These are phyloP conservation scores for Falco peregrinus DNA, from an alignment of 2,797 vertebrate species.

Conservation along the genomic window DNA sequence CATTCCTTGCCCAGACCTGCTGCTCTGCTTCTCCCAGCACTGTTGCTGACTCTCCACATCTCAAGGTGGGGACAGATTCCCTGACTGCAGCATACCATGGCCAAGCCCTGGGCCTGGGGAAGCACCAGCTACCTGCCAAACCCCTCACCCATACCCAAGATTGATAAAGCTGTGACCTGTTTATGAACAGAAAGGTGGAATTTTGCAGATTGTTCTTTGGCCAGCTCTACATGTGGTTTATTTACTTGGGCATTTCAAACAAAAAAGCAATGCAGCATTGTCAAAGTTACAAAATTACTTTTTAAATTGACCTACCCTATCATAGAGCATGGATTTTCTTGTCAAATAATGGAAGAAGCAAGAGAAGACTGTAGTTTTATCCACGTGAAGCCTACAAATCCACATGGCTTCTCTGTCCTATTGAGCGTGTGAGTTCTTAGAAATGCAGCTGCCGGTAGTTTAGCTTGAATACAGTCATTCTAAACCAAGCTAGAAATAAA, in stretches of 20 bases:
- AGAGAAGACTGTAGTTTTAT: background rate
- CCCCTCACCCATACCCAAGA: background rate
- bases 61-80: background rate
- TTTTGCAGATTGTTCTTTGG: background rate
- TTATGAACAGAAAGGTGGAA: background rate
- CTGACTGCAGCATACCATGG: background rate
- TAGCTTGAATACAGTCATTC: slow-evolving; percentile 18
- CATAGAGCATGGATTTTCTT: slow-evolving; percentile 17
- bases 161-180: background rate
- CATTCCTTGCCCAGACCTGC: background rate
- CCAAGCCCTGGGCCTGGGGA: background rate
- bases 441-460: slow-evolving; percentile 2
- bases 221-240: background rate
- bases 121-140: background rate
- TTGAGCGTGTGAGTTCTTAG: background rate
- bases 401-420: background rate
- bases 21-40: background rate
- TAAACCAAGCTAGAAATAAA: slow-evolving; percentile 83
- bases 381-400: background rate
- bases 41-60: background rate
- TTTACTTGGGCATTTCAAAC: background rate
- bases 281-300: slow-evolving; percentile 24
- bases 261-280: background rate
- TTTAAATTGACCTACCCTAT: slow-evolving; percentile 58
- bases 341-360: slow-evolving; percentile 37